Percentiles rank a stretch among this genome's conserved stretches.
phyloP scores from a whole-genome alignment of 2,888 invertebrate species.

The Trachelus tabidus region DNA sequence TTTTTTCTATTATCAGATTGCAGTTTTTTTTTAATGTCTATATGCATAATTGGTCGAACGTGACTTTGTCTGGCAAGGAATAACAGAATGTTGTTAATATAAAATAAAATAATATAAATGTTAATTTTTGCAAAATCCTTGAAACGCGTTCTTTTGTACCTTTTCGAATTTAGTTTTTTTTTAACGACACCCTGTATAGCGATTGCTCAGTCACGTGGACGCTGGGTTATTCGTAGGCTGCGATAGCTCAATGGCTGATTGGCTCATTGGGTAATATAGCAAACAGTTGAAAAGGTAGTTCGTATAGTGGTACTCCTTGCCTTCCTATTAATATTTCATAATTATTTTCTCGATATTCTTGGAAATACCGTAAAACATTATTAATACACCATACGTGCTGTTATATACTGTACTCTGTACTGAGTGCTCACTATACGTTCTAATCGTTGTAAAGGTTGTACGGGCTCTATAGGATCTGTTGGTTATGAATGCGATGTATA shows the following conservation, averaged over 20 bases:
- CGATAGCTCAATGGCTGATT: neutral
- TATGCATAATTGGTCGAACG: neutral
- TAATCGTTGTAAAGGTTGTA: neutral
- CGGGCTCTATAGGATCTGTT: neutral
- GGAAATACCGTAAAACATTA: conserved; percentile 16
- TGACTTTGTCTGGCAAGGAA: neutral
- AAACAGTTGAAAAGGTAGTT: neutral
- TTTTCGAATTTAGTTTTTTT: neutral
- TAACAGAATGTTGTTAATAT: neutral
- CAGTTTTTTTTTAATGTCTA: neutral
- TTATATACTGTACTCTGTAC: neutral
- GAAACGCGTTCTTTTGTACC: neutral
- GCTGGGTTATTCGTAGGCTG: neutral
- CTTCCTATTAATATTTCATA: conserved; percentile 24
- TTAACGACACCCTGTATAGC: neutral
- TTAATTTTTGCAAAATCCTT: too few relatives aligned
- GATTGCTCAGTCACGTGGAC: neutral
- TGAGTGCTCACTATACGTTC: neutral
- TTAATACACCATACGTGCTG: neutral
- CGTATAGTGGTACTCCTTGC: neutral
- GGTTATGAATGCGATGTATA: neutral
- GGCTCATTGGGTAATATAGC: neutral
- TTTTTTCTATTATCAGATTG: neutral
- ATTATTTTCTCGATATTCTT: conserved; percentile 29
- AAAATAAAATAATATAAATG: neutral